Conservation (phyloP, 1,140 invertebrate genomes). For the Paraescarpia echinospica region DNA sequence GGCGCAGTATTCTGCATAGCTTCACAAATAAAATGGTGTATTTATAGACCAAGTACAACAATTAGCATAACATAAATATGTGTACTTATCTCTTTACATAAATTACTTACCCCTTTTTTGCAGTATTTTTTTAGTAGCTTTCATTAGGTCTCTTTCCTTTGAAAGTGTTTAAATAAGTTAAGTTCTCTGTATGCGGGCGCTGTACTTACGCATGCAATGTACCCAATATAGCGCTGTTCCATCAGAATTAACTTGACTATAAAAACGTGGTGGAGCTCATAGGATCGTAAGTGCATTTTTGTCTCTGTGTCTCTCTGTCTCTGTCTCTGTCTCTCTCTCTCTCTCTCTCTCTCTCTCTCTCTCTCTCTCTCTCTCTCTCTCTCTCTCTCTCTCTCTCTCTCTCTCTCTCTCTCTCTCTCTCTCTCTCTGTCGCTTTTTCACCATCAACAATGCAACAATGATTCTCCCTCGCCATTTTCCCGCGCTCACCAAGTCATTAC, state of each 20-base stretch:
- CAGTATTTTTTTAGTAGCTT: background rate
- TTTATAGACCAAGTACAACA: background rate
- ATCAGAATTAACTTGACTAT: background rate
- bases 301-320: too few relatives aligned
- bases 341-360: too few relatives aligned
- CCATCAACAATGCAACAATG: too few relatives aligned
- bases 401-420: too few relatives aligned
- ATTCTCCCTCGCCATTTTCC: too few relatives aligned
- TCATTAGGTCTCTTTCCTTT: background rate
- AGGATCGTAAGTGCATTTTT: background rate
- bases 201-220: background rate
- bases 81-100: background rate
- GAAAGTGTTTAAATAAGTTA: background rate
- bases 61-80: background rate
- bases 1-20: too few relatives aligned
- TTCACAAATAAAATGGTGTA: background rate
- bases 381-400: too few relatives aligned
- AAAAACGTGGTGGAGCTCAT: background rate
- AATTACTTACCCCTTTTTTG: background rate
- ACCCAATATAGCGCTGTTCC: background rate
- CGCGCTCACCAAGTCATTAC: too few relatives aligned
- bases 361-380: too few relatives aligned
- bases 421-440: too few relatives aligned
- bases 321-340: too few relatives aligned
- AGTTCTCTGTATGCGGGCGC: background rate